phyloP scores from a whole-genome alignment of 2,113 vertebrate species.

The Pao palembangensis region DNA sequence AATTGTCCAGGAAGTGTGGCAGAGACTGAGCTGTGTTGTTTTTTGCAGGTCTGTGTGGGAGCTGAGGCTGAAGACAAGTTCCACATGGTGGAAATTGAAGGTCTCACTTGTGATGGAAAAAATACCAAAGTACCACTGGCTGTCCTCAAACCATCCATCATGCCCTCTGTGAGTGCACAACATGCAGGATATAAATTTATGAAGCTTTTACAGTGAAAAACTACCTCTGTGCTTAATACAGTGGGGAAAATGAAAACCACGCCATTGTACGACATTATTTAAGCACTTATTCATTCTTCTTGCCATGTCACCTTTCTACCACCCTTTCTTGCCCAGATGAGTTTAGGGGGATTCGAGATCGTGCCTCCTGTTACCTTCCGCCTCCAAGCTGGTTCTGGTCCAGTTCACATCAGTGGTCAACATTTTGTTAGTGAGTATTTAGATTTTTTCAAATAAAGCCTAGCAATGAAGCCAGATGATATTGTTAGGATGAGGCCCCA shows the following conservation, averaged over 20 bases:
- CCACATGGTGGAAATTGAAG: slow-evolving; percentile 78
- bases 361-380: slow-evolving; percentile 78
- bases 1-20: neutral
- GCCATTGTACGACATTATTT: neutral
- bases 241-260: too few relatives aligned
- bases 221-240: neutral
- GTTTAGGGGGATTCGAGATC: slow-evolving; percentile 79
- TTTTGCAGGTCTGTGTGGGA: slow-evolving; percentile 75
- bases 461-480: neutral
- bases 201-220: neutral
- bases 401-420: slow-evolving; percentile 78
- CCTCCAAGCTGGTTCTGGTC: slow-evolving; percentile 76
- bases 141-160: slow-evolving; percentile 73
- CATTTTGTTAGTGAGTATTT: slow-evolving; percentile 79
- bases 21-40: neutral
- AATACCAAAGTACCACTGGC: slow-evolving; percentile 73
- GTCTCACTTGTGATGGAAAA: slow-evolving; percentile 74
- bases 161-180: slow-evolving; percentile 74
- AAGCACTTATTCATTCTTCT: neutral
- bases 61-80: slow-evolving; percentile 77
- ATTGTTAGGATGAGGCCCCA: too few relatives aligned
- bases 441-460: neutral
- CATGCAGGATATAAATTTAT: neutral
- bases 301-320: neutral
- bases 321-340: slow-evolving; percentile 58